Evolutionary conservation across 2,888 invertebrate genomes (phyloP), one percentile per base, ranked within the genome.

Genomic region (Brachyopa scutellaris): DNA sequence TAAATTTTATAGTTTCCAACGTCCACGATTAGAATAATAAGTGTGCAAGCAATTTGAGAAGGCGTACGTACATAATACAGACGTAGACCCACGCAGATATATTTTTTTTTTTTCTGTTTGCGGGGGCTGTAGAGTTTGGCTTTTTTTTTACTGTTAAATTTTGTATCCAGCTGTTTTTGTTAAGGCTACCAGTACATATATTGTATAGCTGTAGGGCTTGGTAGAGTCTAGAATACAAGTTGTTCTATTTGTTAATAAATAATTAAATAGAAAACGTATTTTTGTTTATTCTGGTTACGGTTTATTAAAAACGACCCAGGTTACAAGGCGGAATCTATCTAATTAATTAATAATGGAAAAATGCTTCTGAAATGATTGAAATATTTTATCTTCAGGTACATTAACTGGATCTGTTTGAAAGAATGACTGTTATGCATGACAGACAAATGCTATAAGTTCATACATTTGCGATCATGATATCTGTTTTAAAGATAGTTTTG

Each of bases 11-110:
- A 74, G 76, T 76, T 80, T 76, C 38, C 62, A 76, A 59, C 57
- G 69, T 70, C 51, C 76, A 76, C 76, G 74, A 76, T 80, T 80
- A 69, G 80, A 80, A 80, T 80, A 80, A 76, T 76, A 80, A 80
- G 76, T 69, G 62, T 31, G 53, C 40, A 49, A 57, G 57, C 69
- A 66, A 66, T 72, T 66, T 64, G 13, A 19, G 45, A 61, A 31
- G 53, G 23, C 21, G 40, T 23, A 8, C 59, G 29, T 23, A 23
- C 17, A 59, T 17, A 53, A 42, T 23, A 23, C 17, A 59, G 26
- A 53, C 19, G 19, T 61, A 26, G 59, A 9, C 49, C 42, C 59
- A 61, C 40, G 51, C 51, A 31, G 33, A 17, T 49, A 8, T 23
- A 11, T 33, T 8, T 51, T 26, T 38, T 38, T 26, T 36, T 36